Evolutionary conservation across 2,113 vertebrate species (phyloP).

Genomic region (Ophiodon elongatus): DNA sequence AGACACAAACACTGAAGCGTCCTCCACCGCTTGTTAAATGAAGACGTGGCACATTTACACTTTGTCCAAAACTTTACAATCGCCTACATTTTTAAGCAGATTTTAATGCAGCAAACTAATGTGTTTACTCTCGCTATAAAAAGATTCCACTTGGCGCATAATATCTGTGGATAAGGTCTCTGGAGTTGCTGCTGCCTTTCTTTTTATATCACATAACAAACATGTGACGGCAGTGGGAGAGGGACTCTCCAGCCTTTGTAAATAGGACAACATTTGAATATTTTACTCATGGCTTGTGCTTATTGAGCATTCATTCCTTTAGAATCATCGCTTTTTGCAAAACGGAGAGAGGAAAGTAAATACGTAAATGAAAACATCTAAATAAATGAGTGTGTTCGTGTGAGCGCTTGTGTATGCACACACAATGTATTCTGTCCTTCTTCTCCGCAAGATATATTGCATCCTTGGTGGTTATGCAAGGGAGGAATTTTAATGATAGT

Average conservation of each 20-base stretch:
- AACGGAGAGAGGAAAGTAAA: constrained; percentile 32
- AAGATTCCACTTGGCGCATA: constrained; percentile 48
- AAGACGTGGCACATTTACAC: neutral
- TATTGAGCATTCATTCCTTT: constrained; percentile 49
- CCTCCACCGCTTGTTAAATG: constrained; percentile 19
- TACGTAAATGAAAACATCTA: constrained; percentile 18
- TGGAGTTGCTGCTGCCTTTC: constrained; percentile 48
- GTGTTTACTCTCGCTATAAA: constrained; percentile 61
- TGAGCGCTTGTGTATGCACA: neutral
- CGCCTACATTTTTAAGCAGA: constrained; percentile 11
- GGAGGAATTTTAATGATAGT: constrained; percentile 59
- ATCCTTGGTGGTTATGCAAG: constrained; percentile 63
- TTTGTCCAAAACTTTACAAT: constrained; percentile 44
- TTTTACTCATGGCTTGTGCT: constrained; percentile 54
- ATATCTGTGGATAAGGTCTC: constrained; percentile 62
- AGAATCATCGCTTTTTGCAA: constrained; percentile 36
- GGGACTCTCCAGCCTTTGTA: constrained; percentile 67
- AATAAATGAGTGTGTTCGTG: constrained; percentile 8
- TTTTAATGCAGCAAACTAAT: constrained; percentile 52
- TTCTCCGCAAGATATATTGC: constrained; percentile 21
- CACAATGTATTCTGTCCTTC: constrained; percentile 13
- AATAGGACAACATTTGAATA: constrained; percentile 75
- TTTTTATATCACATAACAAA: constrained; percentile 73
- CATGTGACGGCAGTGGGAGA: constrained; percentile 62
- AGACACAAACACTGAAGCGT: constrained; percentile 3